Conservation (phyloP, 2,888 invertebrate genomes). For the Pyrgus malvae region DNA sequence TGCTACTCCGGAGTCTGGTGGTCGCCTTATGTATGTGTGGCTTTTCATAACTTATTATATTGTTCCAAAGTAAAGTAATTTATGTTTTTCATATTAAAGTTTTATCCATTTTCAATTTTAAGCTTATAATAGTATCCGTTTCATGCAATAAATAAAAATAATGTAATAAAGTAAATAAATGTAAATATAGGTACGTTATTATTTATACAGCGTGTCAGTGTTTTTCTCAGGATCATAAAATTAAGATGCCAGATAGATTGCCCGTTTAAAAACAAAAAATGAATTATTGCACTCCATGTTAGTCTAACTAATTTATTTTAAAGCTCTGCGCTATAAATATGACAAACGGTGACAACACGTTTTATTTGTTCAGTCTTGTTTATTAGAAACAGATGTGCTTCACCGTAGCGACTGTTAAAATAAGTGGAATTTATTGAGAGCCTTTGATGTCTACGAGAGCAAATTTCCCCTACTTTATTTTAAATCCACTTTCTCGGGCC, state of each 20-base stretch:
- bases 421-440: constrained; percentile 63
- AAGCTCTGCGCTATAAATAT: constrained; percentile 38
- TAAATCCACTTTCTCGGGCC: constrained; percentile 40
- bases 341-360: constrained; percentile 47
- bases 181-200: no score
- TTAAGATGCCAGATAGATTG: neutral
- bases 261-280: neutral
- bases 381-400: constrained; percentile 67
- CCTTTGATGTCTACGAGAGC: constrained; percentile 68
- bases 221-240: no score
- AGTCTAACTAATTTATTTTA: constrained; percentile 1
- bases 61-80: no score
- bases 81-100: no score
- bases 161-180: no score
- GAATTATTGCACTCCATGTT: constrained; percentile 5
- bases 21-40: no score
- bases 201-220: no score
- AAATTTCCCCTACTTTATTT: constrained; percentile 59
- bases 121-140: no score
- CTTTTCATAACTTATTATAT: no score
- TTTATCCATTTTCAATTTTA: no score
- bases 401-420: constrained; percentile 53
- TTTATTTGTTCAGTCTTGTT: constrained; percentile 58
- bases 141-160: no score
- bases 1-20: no score